These are phyloP conservation scores for Epinotia bilunana DNA, from an alignment of 2,888 invertebrate species.

Conservation along the genomic window DNA sequence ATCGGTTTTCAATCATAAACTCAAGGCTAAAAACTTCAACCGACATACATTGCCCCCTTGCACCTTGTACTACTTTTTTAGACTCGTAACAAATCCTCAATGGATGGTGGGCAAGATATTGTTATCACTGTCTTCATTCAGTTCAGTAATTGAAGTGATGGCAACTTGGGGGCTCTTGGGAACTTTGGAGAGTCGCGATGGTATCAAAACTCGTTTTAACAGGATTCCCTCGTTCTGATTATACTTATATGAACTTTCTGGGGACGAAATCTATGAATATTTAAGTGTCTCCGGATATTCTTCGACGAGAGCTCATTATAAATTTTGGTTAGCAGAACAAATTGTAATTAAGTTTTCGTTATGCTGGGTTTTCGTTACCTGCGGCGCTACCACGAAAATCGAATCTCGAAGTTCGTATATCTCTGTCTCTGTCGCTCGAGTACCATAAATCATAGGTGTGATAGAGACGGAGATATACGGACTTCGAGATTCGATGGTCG, in stretches of 20 bases:
- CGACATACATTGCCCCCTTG: background rate
- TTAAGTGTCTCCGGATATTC: constrained; percentile 43
- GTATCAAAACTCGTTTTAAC: constrained; percentile 50
- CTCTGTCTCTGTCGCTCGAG: too few species aligned
- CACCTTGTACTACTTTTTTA: too few species aligned
- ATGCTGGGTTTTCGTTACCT: too few species aligned
- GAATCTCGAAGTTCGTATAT: too few species aligned
- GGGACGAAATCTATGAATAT: constrained; percentile 46
- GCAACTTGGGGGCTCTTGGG: constrained; percentile 47
- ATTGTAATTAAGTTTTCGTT: background rate
- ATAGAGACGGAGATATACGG: too few species aligned
- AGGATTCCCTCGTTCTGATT: constrained; percentile 48
- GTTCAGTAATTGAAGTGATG: constrained; percentile 33
- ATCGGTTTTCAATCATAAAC: constrained; percentile 25
- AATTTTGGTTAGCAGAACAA: constrained; percentile 11
- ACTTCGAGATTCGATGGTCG: too few species aligned
- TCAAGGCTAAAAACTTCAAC: background rate
- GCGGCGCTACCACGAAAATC: too few species aligned
- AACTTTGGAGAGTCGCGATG: constrained; percentile 48
- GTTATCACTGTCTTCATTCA: background rate
- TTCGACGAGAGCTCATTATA: constrained; percentile 42
- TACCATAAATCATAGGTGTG: too few species aligned
- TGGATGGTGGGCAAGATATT: background rate
- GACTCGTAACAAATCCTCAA: background rate
- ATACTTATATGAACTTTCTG: constrained; percentile 45